Evolutionary conservation across 2,888 invertebrate species (phyloP), one percentile per base, ranked within the genome.

Genomic region (Patella pellucida): DNA sequence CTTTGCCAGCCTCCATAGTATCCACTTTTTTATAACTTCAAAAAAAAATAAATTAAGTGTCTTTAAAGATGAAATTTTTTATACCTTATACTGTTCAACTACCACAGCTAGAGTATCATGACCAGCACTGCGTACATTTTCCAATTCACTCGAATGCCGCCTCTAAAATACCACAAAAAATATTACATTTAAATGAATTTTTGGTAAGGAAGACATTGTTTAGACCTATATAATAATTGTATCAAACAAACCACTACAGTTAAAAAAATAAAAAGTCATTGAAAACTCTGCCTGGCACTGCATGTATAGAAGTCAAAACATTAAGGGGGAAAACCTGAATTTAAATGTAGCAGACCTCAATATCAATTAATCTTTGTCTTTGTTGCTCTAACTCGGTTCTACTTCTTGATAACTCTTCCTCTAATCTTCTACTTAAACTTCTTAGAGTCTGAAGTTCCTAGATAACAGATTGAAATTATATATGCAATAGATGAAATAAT

Each of bases 71-170:
- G 27, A 15, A 69, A 16, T 15, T 69, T 69, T 62, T 15, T 27
- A 16, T 71, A 85, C 85, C 82, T 85, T 85, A 76, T 88, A 88
- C 74, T 88, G 85, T 41, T 85, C 85, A n/a, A 88, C 87, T 14
- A 88, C 84, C 2, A 86, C 78, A 69, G 82, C 78, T 19, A 88
- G 75, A 12, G 87, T 81, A 56, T 84, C 83, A 75, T 87, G 86
- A 9, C 88, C 87, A 9, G 86, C 86, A 72, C 78, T 75, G 23
- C 85, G 77, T 41, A 86, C 73, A 15, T 82, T 85, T 52, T 85
- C 85, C 68, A 87, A 71, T 76, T 84, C 83, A 56, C 78, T 77
- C 15, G 72, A 70, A 68, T 86, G 86, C 11, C 80, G 80, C 19
- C 69, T 69, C 82, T 83, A 41, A 9, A 41, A 41, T 41, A 41